Base-by-base conservation (phyloP, 2,113 vertebrate species). In the Hepsetus odoe region DNA sequence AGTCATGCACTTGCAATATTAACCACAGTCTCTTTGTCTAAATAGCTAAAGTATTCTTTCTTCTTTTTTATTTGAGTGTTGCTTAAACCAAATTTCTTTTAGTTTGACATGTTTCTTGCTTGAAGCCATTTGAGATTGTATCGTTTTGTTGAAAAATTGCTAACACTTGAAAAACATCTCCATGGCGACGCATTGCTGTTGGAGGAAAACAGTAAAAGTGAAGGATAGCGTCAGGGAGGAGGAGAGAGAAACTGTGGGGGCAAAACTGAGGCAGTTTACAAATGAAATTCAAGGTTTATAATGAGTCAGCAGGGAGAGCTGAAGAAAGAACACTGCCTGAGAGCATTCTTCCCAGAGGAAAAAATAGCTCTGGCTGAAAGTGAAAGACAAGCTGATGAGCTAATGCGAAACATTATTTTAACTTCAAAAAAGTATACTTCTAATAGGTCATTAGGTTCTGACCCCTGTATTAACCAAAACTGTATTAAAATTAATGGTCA, bases 121-220 rank as follows among this genome's bases (percentile, higher is more conserved):
- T 51, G 35, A 74, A 74, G 12, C 18, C 56, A 79, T 78, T n/a
- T 70, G 59, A 22, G 24, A 53, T 32, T 10, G 14, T 62, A 56
- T 11, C 20, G 26, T 62, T 42, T 55, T 61, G 55, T 32, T 28
- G 40, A 74, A 69, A 61, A 53, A 28, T 80, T 75, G 30, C 72
- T 13, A 51, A 49, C 24, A 24, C 42, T 62, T 14, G 24, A 51
- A 55, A 80, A 28, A 11, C 4, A n/a, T 83, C 22, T 76, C 81
- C 77, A 80, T 79, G 77, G 81, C 18, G 35, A 83, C 76, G 18
- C 18, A n/a, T 20, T 35, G 67, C 32, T 83, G 66, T 75, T 82
- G 69, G 35, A 46, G 61, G 72, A 75, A 79, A 79, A 71, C 73
- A 82, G 66, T 26, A 4, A 51, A 33, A 38, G 26, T 51, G 13